Evolutionary conservation across 2,113 vertebrate genomes (phyloP).

Genomic region (Pterocles orientalis): DNA sequence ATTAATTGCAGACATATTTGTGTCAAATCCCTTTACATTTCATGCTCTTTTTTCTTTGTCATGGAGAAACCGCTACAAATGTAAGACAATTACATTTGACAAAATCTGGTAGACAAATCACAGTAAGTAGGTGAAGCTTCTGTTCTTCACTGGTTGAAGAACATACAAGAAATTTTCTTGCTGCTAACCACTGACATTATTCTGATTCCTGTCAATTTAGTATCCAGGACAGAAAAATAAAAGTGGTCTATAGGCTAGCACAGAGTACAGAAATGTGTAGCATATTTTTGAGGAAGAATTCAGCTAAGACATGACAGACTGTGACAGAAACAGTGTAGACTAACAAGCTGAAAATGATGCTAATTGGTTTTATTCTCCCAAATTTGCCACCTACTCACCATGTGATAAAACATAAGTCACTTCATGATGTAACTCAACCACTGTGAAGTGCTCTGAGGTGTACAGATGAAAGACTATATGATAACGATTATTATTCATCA

Average conservation of each 20-base stretch:
- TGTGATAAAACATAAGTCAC: not conserved
- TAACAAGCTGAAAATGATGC: not conserved
- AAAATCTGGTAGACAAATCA: not conserved
- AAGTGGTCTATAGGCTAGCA: not conserved
- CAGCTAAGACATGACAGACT: not conserved
- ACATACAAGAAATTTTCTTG: not conserved
- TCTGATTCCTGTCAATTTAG: not conserved
- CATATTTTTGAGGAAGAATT: not conserved
- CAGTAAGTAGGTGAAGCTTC: not conserved
- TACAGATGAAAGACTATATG: not conserved
- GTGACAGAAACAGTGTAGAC: not conserved
- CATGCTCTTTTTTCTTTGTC: not conserved
- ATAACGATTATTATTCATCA: not conserved
- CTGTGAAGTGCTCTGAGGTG: not conserved
- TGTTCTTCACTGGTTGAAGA: not conserved
- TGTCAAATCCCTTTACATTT: conserved; percentile 12
- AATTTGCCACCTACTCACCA: not conserved
- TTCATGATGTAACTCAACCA: not conserved
- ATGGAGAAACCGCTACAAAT: not conserved
- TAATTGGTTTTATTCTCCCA: not conserved
- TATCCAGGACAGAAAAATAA: not conserved
- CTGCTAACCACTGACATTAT: not conserved
- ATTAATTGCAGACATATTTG: not conserved
- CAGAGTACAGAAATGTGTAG: not conserved
- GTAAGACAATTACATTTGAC: not conserved